Evolutionary conservation across 2,797 vertebrate genomes (phyloP), one percentile per base, ranked within the genome.

Genomic region (Danio kyathit): DNA sequence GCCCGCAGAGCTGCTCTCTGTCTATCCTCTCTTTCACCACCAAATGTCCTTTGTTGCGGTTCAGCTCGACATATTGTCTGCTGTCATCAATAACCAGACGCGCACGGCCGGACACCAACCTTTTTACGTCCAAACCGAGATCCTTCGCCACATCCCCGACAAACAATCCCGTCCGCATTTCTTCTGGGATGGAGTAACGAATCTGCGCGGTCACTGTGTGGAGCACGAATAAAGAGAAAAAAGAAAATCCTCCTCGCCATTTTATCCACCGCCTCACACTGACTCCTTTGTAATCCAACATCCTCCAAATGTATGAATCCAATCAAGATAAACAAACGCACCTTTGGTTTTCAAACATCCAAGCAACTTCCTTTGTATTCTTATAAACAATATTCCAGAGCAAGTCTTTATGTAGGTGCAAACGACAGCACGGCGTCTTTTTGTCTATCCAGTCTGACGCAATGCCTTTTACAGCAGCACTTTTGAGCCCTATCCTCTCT

Each of bases 111-210:
- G 72, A 88, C 17, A 91, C 90, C 87, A 97, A 89, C 86, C 91
- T 92, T 86, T 86, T 89, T 13, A 93, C 87, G 81, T 94, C 95
- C 91, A 97, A 80, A n/a, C 91, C 95, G 67, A 97, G 83, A 84
- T 96, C 95, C 59, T 93, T 90, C 54, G 94, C 94, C 82, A 97
- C 89, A 81, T 96, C 95, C 57, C 96, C 95, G 81, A 97, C 93
- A 19, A 92, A 44, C 19, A 94, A 90, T 3, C 95, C 95, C 83
- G 89, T 93, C 82, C 92, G 93, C 91, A 95, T 91, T 78, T 97
- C 96, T 88, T 97, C 96, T 63, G 93, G 94, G 80, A 97, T 91
- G 44, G 95, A 94, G 93, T 97, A 97, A 77, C 93, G 93, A 82
- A 96, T 92, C 73, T 94, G 91, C 74, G 93, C 92, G 66, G 69